Base-by-base conservation (phyloP, 2,888 invertebrate species). In the Luperina testacea region DNA sequence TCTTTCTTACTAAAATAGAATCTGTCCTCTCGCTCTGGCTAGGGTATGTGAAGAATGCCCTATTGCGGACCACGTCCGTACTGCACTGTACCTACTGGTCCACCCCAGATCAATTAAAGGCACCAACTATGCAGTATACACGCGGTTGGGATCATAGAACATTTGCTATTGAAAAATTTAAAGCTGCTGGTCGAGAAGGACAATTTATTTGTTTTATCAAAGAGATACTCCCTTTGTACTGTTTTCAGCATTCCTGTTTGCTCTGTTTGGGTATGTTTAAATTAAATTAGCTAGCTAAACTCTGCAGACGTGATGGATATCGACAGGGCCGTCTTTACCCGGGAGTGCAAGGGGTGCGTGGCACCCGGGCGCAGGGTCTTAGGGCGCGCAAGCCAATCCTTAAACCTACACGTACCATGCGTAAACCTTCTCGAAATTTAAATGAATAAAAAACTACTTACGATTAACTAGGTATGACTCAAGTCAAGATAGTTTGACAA, bases 31-130 rank as follows among this genome's bases (percentile, higher is more conserved):
- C 69, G 9, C 57, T 74, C 74, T 61, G 7, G 51, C 77, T 38
- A 63, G 70, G 68, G 38, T 80, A 82, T 83, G 27, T 48, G 20
- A 67, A 83, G 77, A 79, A 89, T 89, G 77, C 68, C 45, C n/a
- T 74, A 79, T 78, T 81, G 75, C 24, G 57, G 73, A 77, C 61
- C 65, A 76, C 70, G 32, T 48, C 48, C 73, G 80, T 72, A 75
- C 38, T 72, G 51, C n/a, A 75, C 61, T 17, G 63, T 67, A 27
- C 45, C 4, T 27, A 69, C 24, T 59, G 27, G 65, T 77, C 67
- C 64, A 71, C 42, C 20, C 42, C 57, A 38, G 61, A 75, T 61
- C 67, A 83, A 83, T 76, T 61, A 64, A 77, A 73, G 32, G 17
- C 11, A 17, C n/a, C 61, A 24, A 51, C 64, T 72, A 78, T 65